phyloP scores from a whole-genome alignment of 1,140 invertebrate species.

The Ceratina calcarata region DNA sequence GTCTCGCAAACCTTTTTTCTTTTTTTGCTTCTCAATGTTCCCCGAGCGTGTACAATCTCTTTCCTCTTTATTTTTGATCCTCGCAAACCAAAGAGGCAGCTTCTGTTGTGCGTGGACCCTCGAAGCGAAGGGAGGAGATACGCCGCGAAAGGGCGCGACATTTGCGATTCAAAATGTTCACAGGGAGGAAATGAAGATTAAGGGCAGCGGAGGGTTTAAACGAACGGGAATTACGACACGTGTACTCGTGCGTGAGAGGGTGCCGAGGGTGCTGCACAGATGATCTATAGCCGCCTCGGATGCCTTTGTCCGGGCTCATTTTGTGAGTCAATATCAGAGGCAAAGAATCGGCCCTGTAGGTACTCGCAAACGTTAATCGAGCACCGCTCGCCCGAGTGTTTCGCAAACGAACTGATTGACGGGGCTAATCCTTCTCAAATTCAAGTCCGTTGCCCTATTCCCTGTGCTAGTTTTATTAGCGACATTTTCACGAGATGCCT shows the following conservation, averaged over 20 bases:
- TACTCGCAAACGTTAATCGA: not conserved
- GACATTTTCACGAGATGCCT: too few relatives aligned
- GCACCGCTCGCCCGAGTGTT: not conserved
- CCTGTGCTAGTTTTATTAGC: too few relatives aligned
- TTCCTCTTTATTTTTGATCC: conserved; percentile 4
- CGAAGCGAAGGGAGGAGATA: conserved; percentile 6
- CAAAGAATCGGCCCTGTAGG: not conserved
- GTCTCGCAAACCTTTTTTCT: not conserved
- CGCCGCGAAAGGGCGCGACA: conserved; percentile 27
- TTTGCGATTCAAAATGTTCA: conserved; percentile 44
- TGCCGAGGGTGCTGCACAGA: not conserved
- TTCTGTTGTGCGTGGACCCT: conserved; percentile 6
- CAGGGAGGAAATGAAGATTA: conserved; percentile 36
- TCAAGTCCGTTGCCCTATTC: too few relatives aligned
- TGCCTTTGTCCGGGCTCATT: conserved; percentile 24
- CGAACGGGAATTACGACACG: conserved; percentile 44
- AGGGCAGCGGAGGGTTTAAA: conserved; percentile 27
- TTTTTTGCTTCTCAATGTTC: conserved; percentile 14
- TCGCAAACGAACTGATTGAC: conserved; percentile 21
- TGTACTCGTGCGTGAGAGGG: not conserved
- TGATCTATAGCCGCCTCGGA: not conserved
- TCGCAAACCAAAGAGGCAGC: not conserved
- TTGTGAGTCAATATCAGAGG: conserved; percentile 27
- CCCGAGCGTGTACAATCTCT: not conserved
- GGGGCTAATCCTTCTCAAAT: too few relatives aligned